These are phyloP conservation scores for Ceratina calcarata DNA, from an alignment of 1,140 invertebrate species.

Conservation along the genomic window DNA sequence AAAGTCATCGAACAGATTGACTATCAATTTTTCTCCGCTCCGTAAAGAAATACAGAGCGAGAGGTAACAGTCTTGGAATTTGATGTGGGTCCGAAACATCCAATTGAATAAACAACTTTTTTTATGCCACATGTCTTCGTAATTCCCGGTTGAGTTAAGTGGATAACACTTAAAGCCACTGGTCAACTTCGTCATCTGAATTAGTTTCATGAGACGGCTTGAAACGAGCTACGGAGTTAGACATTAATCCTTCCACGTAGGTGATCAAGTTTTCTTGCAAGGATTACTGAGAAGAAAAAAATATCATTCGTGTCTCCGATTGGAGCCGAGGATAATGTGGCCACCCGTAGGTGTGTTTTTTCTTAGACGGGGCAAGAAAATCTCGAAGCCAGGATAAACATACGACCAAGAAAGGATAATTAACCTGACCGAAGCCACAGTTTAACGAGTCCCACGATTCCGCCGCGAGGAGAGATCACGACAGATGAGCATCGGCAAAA, in stretches of 20 bases:
- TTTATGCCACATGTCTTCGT: too few species aligned
- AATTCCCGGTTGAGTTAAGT: too few species aligned
- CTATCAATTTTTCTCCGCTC: not conserved
- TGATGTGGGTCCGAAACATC: not conserved
- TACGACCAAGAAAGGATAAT: slow-evolving; percentile 38
- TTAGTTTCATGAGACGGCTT: too few species aligned
- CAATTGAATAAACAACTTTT: too few species aligned
- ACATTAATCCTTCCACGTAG: not conserved
- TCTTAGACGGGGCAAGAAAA: slow-evolving; percentile 14
- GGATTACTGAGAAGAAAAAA: not conserved
- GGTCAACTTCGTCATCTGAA: too few species aligned
- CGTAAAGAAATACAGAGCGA: not conserved
- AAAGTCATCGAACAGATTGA: not conserved
- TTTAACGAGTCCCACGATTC: slow-evolving; percentile 55
- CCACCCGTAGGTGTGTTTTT: slow-evolving; percentile 1
- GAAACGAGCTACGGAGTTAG: too few species aligned
- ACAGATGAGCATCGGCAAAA: slow-evolving; percentile 37
- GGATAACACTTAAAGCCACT: too few species aligned
- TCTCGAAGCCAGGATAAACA: slow-evolving; percentile 8
- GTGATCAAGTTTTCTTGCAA: not conserved
- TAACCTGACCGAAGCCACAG: slow-evolving; percentile 34
- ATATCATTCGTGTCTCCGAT: slow-evolving; percentile 23
- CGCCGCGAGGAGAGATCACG: slow-evolving; percentile 35
- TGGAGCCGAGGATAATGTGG: slow-evolving; percentile 17
- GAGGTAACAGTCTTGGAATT: too few species aligned